phyloP scores from a whole-genome alignment of 2,888 invertebrate genomes.

The Ennomos erosarius region DNA sequence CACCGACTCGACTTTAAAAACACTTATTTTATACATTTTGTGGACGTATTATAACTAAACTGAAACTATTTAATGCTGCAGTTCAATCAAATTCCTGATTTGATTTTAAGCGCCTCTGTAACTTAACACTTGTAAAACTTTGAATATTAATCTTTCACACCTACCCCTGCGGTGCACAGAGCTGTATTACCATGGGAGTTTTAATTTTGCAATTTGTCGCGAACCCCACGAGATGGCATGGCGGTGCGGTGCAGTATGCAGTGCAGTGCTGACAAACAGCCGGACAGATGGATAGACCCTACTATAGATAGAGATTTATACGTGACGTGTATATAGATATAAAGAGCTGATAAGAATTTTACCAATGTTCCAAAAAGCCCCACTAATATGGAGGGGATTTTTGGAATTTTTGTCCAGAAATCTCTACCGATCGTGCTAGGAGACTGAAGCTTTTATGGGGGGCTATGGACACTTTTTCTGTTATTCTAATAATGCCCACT shows the following conservation, averaged over 20 bases:
- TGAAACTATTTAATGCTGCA: too few species aligned
- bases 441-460: too few species aligned
- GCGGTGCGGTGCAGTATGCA: constrained; percentile 25
- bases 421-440: too few species aligned
- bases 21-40: too few species aligned
- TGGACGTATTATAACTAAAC: too few species aligned
- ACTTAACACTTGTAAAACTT: constrained; percentile 38
- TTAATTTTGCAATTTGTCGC: constrained; percentile 80
- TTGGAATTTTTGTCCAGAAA: too few species aligned
- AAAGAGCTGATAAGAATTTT: constrained; percentile 59
- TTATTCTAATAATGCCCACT: too few species aligned
- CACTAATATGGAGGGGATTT: too few species aligned
- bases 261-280: constrained; percentile 31
- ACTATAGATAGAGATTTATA: constrained; percentile 41
- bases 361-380: too few species aligned
- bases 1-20: too few species aligned
- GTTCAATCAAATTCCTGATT: constrained; percentile 6
- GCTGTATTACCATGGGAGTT: constrained; percentile 73
- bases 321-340: constrained; percentile 64
- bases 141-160: constrained; percentile 44
- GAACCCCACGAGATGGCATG: constrained; percentile 44
- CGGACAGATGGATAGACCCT: constrained; percentile 59
- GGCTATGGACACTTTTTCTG: too few species aligned
- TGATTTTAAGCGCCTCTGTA: constrained; percentile 30
- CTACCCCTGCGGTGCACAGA: constrained; percentile 31